Conservation (phyloP, 2,888 invertebrate genomes). For the Ectobius pallidus region DNA sequence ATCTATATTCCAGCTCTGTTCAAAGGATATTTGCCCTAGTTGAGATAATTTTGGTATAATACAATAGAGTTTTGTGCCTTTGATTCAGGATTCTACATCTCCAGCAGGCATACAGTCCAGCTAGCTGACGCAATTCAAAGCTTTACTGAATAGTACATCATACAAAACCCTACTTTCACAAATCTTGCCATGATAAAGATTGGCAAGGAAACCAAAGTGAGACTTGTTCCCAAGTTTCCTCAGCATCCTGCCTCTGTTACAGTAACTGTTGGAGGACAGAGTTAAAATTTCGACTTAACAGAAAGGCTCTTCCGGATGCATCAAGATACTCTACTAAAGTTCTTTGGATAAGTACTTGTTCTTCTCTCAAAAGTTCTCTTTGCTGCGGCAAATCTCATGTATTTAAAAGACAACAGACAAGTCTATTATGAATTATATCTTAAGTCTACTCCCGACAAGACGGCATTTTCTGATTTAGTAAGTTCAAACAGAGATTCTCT, state of each 20-base stretch:
- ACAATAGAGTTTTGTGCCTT: too few species aligned
- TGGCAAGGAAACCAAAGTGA: background rate
- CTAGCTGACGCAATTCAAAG: background rate
- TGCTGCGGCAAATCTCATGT: background rate
- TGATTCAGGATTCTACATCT: too few species aligned
- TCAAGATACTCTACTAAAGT: constrained; percentile 11
- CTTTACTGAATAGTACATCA: constrained; percentile 1
- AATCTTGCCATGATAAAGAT: constrained; percentile 12
- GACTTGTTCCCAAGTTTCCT: constrained; percentile 11
- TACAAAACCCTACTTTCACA: constrained; percentile 6
- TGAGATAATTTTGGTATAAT: too few species aligned
- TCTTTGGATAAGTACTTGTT: background rate
- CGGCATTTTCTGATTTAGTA: background rate
- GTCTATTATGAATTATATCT: background rate
- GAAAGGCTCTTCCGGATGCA: constrained; percentile 6
- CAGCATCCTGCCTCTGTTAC: constrained; percentile 6
- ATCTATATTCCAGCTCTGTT: too few species aligned
- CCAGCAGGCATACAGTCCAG: background rate
- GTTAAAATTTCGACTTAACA: constrained; percentile 4
- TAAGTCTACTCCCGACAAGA: background rate
- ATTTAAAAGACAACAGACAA: background rate
- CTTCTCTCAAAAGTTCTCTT: background rate
- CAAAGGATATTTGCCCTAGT: too few species aligned
- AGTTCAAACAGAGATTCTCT: background rate
- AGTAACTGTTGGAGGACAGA: background rate